Evolutionary conservation across 2,797 vertebrate genomes (phyloP).

Genomic region (Paratrypauchen microcephalus): DNA sequence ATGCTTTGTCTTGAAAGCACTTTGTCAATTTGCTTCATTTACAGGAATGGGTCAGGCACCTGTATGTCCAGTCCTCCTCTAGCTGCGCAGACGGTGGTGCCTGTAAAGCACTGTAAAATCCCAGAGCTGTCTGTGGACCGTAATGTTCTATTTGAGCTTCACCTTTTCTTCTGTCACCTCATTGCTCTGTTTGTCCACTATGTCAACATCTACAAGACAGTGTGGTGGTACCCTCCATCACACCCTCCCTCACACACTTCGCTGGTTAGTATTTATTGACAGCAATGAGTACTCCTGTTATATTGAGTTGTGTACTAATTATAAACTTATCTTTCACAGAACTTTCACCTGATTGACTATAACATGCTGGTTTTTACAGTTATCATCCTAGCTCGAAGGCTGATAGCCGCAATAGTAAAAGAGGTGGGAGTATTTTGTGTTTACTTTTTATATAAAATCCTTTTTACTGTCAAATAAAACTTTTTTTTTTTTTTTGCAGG

Average conservation of each 20-base stretch:
- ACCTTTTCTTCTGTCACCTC: slow-evolving; percentile 97
- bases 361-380: slow-evolving; percentile 95
- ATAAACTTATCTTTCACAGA: slow-evolving; percentile 73
- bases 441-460: not conserved
- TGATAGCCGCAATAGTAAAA: slow-evolving; percentile 94
- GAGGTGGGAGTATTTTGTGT: slow-evolving; percentile 80
- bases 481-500: slow-evolving; percentile 68
- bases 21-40: slow-evolving; percentile 13
- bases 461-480: not conserved
- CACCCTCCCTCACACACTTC: slow-evolving; percentile 96
- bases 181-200: slow-evolving; percentile 97
- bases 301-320: slow-evolving; percentile 1
- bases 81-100: slow-evolving; percentile 92
- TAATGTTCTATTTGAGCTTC: slow-evolving; percentile 92
- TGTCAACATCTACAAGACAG: slow-evolving; percentile 98
- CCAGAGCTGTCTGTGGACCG: slow-evolving; percentile 91
- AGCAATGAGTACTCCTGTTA: too few relatives aligned
- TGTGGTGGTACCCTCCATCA: slow-evolving; percentile 97
- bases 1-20: not conserved
- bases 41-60: slow-evolving; percentile 90
- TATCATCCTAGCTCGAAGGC: slow-evolving; percentile 91
- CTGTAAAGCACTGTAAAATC: slow-evolving; percentile 95
- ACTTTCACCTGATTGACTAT: slow-evolving; percentile 98
- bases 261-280: slow-evolving; percentile 79
- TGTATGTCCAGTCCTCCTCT: slow-evolving; percentile 94